phyloP scores from a whole-genome alignment of 2,797 vertebrate species.

The Gallinago nigripennis region DNA sequence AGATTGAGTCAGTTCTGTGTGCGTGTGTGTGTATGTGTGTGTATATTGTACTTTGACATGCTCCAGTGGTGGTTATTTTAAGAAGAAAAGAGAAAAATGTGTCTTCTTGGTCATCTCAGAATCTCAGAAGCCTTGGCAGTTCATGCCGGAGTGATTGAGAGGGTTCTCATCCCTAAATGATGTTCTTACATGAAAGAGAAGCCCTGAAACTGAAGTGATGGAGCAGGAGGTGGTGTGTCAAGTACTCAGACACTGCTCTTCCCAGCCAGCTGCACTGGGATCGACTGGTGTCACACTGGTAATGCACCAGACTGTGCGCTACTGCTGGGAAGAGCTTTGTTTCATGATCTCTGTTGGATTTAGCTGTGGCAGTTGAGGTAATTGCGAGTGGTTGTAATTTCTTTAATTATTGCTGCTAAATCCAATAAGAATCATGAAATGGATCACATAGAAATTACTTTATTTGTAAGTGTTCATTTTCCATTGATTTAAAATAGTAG shows the following conservation, averaged over 20 bases:
- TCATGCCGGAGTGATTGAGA: not conserved
- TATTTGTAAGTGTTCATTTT: not conserved
- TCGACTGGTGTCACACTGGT: not conserved
- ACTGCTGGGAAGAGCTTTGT: not conserved
- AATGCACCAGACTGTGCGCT: not conserved
- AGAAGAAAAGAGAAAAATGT: not conserved
- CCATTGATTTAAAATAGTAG: not conserved
- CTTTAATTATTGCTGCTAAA: conserved; percentile 1
- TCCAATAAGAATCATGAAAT: not conserved
- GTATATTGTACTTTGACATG: conserved; percentile 34
- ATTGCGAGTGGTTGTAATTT: not conserved
- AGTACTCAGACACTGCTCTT: not conserved
- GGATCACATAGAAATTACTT: not conserved
- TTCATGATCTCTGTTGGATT: not conserved
- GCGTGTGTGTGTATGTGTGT: not conserved
- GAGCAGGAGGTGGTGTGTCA: not conserved
- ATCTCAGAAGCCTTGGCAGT: not conserved
- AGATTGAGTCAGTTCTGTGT: conserved; percentile 47
- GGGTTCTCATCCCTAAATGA: not conserved
- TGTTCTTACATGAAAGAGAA: not conserved
- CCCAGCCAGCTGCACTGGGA: not conserved
- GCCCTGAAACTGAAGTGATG: not conserved
- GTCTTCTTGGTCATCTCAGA: not conserved
- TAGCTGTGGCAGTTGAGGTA: not conserved
- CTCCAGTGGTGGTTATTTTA: not conserved